Evolutionary conservation across 2,888 invertebrate genomes (phyloP).

Genomic region (Ariolimax columbianus): DNA sequence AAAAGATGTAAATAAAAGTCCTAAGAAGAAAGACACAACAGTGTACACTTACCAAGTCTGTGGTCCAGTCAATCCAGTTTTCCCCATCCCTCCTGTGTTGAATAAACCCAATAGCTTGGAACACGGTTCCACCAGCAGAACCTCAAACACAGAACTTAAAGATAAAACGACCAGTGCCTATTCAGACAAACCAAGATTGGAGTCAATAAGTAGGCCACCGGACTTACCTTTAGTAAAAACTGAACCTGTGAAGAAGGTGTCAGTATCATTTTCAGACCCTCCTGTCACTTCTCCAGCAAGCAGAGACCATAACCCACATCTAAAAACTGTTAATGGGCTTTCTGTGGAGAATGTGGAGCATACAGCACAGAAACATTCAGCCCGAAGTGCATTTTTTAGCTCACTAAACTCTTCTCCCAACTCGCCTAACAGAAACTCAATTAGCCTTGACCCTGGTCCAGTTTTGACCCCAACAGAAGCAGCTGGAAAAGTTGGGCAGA

Average conservation of each 20-base stretch:
- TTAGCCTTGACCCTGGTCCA: constrained; percentile 44
- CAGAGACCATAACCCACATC: background rate
- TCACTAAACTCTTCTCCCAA: constrained; percentile 64
- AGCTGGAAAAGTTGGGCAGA: constrained; percentile 46
- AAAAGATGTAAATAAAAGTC: background rate
- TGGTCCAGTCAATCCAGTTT: constrained; percentile 45
- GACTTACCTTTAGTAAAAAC: background rate
- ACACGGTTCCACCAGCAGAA: background rate
- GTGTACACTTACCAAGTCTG: constrained; percentile 38
- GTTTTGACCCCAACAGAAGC: constrained; percentile 45
- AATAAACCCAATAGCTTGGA: background rate
- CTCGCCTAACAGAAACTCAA: constrained; percentile 34
- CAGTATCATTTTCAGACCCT: constrained; percentile 27
- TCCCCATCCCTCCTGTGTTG: constrained; percentile 36
- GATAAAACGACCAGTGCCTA: background rate
- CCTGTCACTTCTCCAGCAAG: background rate
- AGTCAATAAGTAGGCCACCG: constrained; percentile 6
- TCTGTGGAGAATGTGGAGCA: constrained; percentile 14
- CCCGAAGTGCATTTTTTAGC: constrained; percentile 68
- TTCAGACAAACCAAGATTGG: constrained; percentile 9
- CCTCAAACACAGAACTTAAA: background rate
- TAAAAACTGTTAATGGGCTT: constrained; percentile 25
- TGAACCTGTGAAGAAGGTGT: constrained; percentile 32
- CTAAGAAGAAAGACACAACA: constrained; percentile 32
- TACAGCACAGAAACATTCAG: constrained; percentile 61